These are phyloP conservation scores for Phragmatobia fuliginosa DNA, from an alignment of 2,888 invertebrate genomes.

Conservation along the genomic window DNA sequence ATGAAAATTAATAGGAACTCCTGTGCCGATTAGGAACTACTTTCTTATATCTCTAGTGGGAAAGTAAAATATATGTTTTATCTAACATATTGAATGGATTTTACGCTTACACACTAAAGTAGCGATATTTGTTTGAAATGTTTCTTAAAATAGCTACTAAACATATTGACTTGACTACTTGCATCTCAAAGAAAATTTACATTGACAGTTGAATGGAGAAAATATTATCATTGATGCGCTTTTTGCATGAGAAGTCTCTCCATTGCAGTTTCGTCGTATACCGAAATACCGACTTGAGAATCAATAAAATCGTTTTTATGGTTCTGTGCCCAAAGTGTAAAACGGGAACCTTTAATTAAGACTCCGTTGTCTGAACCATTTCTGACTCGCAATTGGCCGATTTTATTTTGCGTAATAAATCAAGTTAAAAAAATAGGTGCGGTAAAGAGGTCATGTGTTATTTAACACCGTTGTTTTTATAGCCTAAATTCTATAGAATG, in stretches of 20 bases:
- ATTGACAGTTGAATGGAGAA: not conserved
- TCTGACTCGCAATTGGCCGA: too few relatives aligned
- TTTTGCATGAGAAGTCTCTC: not conserved
- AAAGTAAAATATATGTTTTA: conserved; percentile 17
- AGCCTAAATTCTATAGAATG: not conserved
- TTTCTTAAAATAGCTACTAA: not conserved
- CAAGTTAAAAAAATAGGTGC: not conserved
- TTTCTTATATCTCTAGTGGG: conserved; percentile 27
- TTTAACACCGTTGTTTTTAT: not conserved
- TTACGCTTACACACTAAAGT: not conserved
- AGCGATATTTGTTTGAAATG: not conserved
- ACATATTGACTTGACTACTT: not conserved
- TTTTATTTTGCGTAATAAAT: not conserved
- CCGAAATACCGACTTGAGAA: not conserved
- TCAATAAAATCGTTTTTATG: not conserved
- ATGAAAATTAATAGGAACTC: conserved; percentile 34
- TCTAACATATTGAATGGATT: not conserved
- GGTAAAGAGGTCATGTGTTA: not conserved
- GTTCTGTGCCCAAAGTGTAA: too few relatives aligned
- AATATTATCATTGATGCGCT: not conserved
- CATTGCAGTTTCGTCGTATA: not conserved
- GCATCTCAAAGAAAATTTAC: not conserved
- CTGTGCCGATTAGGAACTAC: conserved; percentile 20
- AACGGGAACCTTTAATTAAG: too few relatives aligned
- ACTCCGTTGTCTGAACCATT: too few relatives aligned